Conservation (phyloP, 2,888 invertebrate species). For the Caenorhabditis macrosperma region DNA sequence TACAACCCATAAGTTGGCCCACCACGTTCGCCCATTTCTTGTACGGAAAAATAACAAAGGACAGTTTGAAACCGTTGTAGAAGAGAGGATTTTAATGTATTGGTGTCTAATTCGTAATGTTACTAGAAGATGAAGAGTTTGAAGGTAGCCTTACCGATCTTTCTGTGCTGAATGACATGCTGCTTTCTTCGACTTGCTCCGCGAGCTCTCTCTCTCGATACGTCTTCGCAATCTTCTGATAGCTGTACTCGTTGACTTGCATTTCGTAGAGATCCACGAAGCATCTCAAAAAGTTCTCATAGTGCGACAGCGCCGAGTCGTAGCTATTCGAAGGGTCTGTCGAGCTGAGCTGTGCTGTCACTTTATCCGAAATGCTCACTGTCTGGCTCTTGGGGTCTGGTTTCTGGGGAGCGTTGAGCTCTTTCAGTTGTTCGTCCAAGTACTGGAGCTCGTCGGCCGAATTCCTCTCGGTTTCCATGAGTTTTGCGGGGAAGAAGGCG, state of each 20-base stretch:
- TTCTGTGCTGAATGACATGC: constrained; percentile 53
- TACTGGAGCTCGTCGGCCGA: constrained; percentile 64
- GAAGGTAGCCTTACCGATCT: constrained; percentile 45
- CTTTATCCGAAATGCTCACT: constrained; percentile 16
- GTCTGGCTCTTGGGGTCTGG: constrained; percentile 36
- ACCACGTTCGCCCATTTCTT: too few species aligned
- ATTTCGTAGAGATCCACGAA: constrained; percentile 64
- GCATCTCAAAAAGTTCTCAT: constrained; percentile 63
- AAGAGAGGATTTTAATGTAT: neutral
- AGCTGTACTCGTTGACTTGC: constrained; percentile 20
- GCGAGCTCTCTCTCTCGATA: constrained; percentile 20
- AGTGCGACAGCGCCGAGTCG: constrained; percentile 49
- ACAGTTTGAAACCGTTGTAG: too few species aligned
- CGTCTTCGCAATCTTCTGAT: constrained; percentile 14
- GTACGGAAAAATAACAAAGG: too few species aligned
- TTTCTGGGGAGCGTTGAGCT: neutral
- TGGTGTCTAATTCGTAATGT: neutral
- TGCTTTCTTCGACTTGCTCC: constrained; percentile 46
- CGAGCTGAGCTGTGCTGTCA: constrained; percentile 12
- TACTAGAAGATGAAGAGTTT: neutral
- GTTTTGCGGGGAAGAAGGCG: constrained; percentile 61
- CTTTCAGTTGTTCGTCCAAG: constrained; percentile 55
- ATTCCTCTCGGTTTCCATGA: constrained; percentile 67
- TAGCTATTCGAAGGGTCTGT: constrained; percentile 21
- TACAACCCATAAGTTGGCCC: constrained; percentile 54